Evolutionary conservation across 37 sponge, comb jelly and placozoan genomes (phyloP), one percentile per base, ranked within the genome.

Genomic region (Dysidea cf. avara): DNA sequence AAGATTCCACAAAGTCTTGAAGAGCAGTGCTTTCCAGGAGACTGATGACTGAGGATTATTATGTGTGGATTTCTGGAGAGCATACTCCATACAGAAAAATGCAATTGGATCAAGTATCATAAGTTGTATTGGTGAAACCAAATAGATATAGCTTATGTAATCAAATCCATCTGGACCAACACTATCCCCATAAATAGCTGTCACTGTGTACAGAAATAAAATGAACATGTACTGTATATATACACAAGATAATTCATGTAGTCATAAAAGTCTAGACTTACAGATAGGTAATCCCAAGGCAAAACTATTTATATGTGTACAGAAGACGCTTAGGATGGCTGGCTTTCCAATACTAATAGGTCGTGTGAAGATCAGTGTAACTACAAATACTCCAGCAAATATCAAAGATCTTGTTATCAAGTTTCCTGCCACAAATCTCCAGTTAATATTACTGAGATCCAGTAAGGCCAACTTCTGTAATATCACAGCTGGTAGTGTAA

Each of bases 261-360:
- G n/a, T 58, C 9, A 58, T 58, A 9, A 58, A 38, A 13, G 14
- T 64, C 1, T 7, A 20, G 12, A 71, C 81, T 69, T 52, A 87
- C 87, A 66, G 29, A 88, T 73, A 29, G 89, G 89, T 22, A 88
- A 39, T 12, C 89, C 89, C 43, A 88, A 61, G 14, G 89, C 89
- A 67, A 88, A 78, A 63, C 83, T 84, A 40, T 88, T 88, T 18
- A 84, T 77, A 39, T 82, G 79, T 28, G 83, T 83, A 0, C 79
- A 61, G 66, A 88, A 82, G 24, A 88, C 78, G 0, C 83, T 84
- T 67, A 68, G 78, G 5, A 88, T 47, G 2, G 80, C 89, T 26
- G 79, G 79, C 55, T 55, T 75, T 3, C 80, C 89, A 46, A 76
- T 33, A 54, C 55, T 60, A 32, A 70, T 67, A 5, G 69, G 75